phyloP scores from a whole-genome alignment of 2,797 vertebrate genomes.

The Podarcis siculus region DNA sequence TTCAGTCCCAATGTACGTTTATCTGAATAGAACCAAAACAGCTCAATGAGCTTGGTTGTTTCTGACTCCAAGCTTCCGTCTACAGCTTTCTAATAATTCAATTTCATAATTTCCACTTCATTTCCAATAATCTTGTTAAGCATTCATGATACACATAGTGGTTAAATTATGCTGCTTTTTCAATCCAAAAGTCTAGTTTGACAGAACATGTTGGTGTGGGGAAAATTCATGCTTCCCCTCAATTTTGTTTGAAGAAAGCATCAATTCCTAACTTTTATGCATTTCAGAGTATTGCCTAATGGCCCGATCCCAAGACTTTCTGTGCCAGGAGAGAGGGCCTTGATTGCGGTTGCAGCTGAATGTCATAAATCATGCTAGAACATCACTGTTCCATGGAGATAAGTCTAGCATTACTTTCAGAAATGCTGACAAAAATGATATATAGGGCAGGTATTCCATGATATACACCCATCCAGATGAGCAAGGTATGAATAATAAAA shows the following conservation, averaged over 20 bases:
- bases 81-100: neutral
- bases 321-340: neutral
- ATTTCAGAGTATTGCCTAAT: neutral
- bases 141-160: neutral
- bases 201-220: neutral
- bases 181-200: neutral
- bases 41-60: neutral
- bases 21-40: neutral
- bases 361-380: neutral
- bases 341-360: neutral
- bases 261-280: neutral
- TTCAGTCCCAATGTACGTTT: neutral
- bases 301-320: neutral
- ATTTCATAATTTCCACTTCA: neutral
- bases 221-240: neutral
- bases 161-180: conserved; percentile 2
- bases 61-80: neutral
- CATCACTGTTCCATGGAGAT: neutral
- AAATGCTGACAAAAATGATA: neutral
- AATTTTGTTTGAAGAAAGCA: neutral
- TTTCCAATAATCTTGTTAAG: neutral
- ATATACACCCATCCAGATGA: neutral
- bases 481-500: too few species aligned
- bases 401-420: neutral
- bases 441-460: neutral